Base-by-base conservation (phyloP, 2,888 invertebrate genomes). In the Acronicta aceris region DNA sequence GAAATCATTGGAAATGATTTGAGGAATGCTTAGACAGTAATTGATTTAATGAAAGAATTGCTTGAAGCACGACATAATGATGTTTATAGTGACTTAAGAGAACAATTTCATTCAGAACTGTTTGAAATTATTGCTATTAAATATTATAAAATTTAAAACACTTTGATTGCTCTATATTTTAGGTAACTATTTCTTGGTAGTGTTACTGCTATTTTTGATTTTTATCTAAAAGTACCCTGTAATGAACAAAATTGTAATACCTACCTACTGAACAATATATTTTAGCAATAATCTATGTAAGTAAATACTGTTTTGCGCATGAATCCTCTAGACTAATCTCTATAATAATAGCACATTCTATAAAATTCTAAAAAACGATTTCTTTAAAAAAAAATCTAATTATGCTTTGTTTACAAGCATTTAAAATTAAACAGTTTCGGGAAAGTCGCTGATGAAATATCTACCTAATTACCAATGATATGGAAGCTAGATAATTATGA, bases 1-100 rank as follows among this genome's bases (percentile, higher is more conserved):
- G 77, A 78, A 84, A 82, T 85, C 81, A 85, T 87, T 81, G 71
- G 69, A 76, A 78, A 79, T 78, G 75, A 75, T 74, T 76, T 75
- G 74, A 71, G 66, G 67, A 78, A 69, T 69, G 69, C 65, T 69
- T 61, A 41, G 59, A 38, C 58, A 53, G 61, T 74, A 75, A 76
- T 75, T 77, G 76, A 60, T 65, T 69, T 61, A 70, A 74, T 77
- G 55, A 67, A 73, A 67, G 60, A 73, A 73, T 64, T 69, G 64
- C 73, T 72, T 76, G 69, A 58, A 61, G 60, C 54, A 62, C 57
- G 33, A 59, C 48, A 16, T 75, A 60, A 60, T 61, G 57, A 66
- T 64, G 41, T 68, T 72, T 47, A 59, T 67, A 21, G 10, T 52
- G 43, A 59, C 55, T 55, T 60, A 68, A 10, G 59, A 55, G 57